Conservation (phyloP, 2,888 invertebrate genomes). For the Liodrosophila aerea region DNA sequence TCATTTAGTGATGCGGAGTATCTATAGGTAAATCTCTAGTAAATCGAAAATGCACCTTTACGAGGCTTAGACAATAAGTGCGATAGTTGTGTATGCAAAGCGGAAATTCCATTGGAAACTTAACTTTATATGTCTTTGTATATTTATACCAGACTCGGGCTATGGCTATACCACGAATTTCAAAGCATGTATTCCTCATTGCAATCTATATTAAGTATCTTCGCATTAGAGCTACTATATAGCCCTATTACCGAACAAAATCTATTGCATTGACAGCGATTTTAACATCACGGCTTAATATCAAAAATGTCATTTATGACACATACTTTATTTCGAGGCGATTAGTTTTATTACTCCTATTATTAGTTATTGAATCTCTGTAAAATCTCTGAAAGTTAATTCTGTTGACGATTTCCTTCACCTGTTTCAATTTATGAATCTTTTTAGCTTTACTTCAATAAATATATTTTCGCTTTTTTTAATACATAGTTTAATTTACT, state of each 20-base stretch:
- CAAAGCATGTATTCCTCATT: constrained; percentile 19
- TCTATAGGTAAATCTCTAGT: constrained; percentile 2
- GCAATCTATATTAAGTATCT: constrained; percentile 53
- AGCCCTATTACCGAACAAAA: background rate
- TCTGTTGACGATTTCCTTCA: constrained; percentile 2
- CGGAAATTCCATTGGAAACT: constrained; percentile 22
- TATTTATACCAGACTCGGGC: background rate
- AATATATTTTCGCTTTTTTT: no score
- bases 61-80: constrained; percentile 76
- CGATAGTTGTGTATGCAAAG: constrained; percentile 53
- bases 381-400: no score
- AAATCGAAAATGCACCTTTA: background rate
- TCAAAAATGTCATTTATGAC: no score
- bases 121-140: constrained; percentile 4
- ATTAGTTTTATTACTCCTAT: no score
- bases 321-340: no score
- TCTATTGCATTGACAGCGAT: constrained; percentile 2
- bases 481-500: no score
- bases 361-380: no score
- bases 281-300: constrained; percentile 23
- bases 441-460: no score
- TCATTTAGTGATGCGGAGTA: constrained; percentile 72
- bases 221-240: constrained; percentile 26
- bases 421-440: no score
- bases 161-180: constrained; percentile 53